Conservation (phyloP, 2,888 invertebrate species). For the Heliconius cydno region DNA sequence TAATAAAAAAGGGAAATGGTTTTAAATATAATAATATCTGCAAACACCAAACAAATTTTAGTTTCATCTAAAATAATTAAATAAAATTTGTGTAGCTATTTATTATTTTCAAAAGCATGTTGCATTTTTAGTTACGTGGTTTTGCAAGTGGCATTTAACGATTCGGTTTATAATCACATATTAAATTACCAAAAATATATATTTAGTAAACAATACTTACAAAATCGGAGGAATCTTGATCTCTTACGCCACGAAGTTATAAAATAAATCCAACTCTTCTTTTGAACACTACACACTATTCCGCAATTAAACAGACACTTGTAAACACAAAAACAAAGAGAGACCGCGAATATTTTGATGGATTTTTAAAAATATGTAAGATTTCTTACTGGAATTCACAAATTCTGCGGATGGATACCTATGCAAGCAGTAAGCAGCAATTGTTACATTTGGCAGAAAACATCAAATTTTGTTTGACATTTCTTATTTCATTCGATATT, state of each 20-base stretch:
- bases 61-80: neutral
- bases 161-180: no score
- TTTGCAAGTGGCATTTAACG: neutral
- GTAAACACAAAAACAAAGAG: neutral
- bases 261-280: slow-evolving; percentile 27
- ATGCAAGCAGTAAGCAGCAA: neutral
- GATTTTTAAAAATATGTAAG: neutral
- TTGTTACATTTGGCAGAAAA: slow-evolving; percentile 19
- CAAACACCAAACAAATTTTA: no score
- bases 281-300: slow-evolving; percentile 38
- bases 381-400: slow-evolving; percentile 4
- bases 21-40: no score
- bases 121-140: neutral
- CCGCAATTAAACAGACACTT: neutral
- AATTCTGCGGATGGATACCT: neutral
- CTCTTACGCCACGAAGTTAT: slow-evolving; percentile 35
- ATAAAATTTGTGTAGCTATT: neutral
- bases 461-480: neutral
- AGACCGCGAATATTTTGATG: neutral
- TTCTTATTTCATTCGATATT: neutral
- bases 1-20: no score
- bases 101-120: neutral
- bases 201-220: slow-evolving; percentile 45
- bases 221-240: slow-evolving; percentile 48
- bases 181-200: neutral